phyloP scores from a whole-genome alignment of 2,888 invertebrate species.

The Caenorhabditis becei region DNA sequence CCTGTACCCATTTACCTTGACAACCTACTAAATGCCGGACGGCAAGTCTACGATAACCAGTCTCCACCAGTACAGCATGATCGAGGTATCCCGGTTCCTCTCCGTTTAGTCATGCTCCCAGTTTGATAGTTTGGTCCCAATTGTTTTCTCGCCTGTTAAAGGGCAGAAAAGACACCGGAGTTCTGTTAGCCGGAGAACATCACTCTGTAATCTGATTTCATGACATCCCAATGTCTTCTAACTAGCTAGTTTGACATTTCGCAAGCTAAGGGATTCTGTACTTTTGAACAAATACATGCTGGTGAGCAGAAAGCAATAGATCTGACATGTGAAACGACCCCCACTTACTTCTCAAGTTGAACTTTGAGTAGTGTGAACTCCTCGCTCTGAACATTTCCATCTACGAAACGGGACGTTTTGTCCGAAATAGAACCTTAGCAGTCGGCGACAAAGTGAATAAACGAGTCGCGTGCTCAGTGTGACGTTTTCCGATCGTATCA shows the following conservation, averaged over 20 bases:
- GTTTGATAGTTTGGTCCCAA: neutral
- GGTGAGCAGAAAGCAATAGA: too few species aligned
- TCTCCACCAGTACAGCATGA: slow-evolving; percentile 78
- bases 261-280: neutral
- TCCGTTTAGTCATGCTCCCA: neutral
- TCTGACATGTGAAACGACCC: too few species aligned
- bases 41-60: slow-evolving; percentile 79
- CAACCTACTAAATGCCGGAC: slow-evolving; percentile 75
- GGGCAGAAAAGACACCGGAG: neutral
- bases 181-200: neutral
- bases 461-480: slow-evolving; percentile 16
- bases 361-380: too few species aligned
- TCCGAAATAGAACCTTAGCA: neutral
- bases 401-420: neutral
- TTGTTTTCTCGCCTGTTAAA: neutral
- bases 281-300: neutral
- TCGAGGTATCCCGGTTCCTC: slow-evolving; percentile 27
- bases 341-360: too few species aligned
- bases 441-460: slow-evolving; percentile 25
- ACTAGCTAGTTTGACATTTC: neutral
- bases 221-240: neutral
- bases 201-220: neutral
- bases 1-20: slow-evolving; percentile 80
- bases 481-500: slow-evolving; percentile 43
- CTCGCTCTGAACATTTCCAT: neutral